Percentiles rank a stretch among this genome's conserved stretches.
Conservation (phyloP, 2,888 invertebrate species). For the Dione juno region DNA sequence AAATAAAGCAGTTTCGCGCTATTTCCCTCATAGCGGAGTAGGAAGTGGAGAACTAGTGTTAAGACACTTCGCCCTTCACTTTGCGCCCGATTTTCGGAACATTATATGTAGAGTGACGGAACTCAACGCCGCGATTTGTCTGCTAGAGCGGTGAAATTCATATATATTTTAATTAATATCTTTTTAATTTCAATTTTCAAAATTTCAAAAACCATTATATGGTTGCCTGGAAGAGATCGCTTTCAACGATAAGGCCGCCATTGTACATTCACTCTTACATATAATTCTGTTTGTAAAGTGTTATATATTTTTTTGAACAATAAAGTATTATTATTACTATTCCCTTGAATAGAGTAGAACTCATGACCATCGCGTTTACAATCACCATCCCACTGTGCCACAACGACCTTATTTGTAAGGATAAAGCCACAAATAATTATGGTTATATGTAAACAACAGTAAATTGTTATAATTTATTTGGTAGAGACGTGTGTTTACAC, state of each 20-base stretch:
- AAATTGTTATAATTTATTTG: slow-evolving; percentile 41
- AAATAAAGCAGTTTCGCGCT: background rate
- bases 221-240: too few species aligned
- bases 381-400: too few species aligned
- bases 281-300: too few species aligned
- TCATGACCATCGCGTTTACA: too few species aligned
- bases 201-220: too few species aligned
- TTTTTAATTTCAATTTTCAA: too few species aligned
- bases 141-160: background rate
- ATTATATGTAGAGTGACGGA: background rate
- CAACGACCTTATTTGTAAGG: background rate
- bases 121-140: background rate
- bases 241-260: too few species aligned
- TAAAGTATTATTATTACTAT: too few species aligned
- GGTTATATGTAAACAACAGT: slow-evolving; percentile 32
- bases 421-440: slow-evolving; percentile 24
- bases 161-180: background rate
- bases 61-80: background rate
- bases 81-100: background rate
- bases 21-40: background rate
- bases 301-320: too few species aligned
- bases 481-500: slow-evolving; percentile 36
- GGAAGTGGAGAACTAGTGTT: background rate
- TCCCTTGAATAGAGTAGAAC: too few species aligned
- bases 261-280: too few species aligned